Evolutionary conservation across 2,888 invertebrate genomes (phyloP).

Genomic region (Marronus borbonicus): DNA sequence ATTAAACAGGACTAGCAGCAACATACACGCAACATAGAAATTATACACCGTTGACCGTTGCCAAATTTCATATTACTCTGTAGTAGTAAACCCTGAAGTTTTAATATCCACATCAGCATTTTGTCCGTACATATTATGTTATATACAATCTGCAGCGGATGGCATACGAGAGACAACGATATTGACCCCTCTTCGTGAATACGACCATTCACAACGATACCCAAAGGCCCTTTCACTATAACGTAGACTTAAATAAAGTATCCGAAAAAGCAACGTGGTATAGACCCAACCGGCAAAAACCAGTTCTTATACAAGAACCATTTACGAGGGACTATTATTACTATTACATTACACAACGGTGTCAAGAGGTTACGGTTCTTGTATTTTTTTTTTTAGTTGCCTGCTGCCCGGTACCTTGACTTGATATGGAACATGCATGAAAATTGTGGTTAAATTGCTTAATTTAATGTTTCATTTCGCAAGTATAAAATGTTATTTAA

Average conservation of each 20-base stretch:
- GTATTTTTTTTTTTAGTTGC: no score
- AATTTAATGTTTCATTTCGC: no score
- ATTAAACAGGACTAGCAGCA: background rate
- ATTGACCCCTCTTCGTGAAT: background rate
- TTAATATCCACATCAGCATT: background rate
- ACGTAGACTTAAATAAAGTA: background rate
- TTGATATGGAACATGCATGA: no score
- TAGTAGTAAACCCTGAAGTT: background rate
- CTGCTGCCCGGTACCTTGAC: no score
- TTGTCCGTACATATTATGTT: no score
- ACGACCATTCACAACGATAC: background rate
- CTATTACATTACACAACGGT: constrained; percentile 22
- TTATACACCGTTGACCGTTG: constrained; percentile 4
- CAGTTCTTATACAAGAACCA: background rate
- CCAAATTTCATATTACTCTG: background rate
- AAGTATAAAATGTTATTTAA: no score
- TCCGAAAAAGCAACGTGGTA: background rate
- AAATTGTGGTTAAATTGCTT: no score
- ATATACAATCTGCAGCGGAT: no score
- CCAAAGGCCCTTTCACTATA: background rate
- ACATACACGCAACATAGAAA: background rate
- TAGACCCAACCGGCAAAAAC: constrained; percentile 41
- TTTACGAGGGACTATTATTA: background rate
- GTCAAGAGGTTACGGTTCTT: constrained; percentile 22
- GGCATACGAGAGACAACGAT: background rate